Base-by-base conservation (phyloP, 2,113 vertebrate genomes). In the Atherinomorus stipes region DNA sequence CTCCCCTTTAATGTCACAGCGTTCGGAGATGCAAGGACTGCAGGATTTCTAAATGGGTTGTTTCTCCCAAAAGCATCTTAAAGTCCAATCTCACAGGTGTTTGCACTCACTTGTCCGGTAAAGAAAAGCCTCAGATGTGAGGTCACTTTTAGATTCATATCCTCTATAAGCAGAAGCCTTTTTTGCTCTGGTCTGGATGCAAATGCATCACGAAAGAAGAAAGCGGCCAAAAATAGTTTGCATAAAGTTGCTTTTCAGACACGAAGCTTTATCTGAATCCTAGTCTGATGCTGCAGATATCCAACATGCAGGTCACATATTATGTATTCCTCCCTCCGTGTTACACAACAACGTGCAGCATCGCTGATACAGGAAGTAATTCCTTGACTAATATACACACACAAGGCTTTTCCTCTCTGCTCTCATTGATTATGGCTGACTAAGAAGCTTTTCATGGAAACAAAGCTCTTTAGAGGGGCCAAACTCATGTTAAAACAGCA, bases 371-470 rank as follows among this genome's bases (percentile, higher is more conserved):
- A 62, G 53, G 13, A 51, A 52, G n/a, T 18, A 0, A 63, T 47
- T 57, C 21, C 34, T 68, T 16, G 1, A 37, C 23, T 62, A 42
- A 0, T 0, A 61, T 34, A 26, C 11, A 66, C 56, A 51, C 38
- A 40, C 12, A 1, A n/a, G 15, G 25, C 21, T 73, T 77, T 62
- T 25, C 26, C 31, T 28, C 4, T 57, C 16, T 42, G 25, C 18
- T 44, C 16, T 40, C 38, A 22, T 58, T 52, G 37, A 51, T 66
- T 56, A 23, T 28, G 25, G 25, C 16, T 51, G 52, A 71, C 10
- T 71, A 60, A 77, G 61, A 71, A 75, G 61, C 65, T 67, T 76
- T 45, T 60, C 16, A 22, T 54, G 45, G 38, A 78, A 71, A 70
- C 22, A 16, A 56, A 62, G 22, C 28, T 23, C 22, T n/a, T 52